Conservation (phyloP, 2,797 vertebrate genomes). For the Channa striata region DNA sequence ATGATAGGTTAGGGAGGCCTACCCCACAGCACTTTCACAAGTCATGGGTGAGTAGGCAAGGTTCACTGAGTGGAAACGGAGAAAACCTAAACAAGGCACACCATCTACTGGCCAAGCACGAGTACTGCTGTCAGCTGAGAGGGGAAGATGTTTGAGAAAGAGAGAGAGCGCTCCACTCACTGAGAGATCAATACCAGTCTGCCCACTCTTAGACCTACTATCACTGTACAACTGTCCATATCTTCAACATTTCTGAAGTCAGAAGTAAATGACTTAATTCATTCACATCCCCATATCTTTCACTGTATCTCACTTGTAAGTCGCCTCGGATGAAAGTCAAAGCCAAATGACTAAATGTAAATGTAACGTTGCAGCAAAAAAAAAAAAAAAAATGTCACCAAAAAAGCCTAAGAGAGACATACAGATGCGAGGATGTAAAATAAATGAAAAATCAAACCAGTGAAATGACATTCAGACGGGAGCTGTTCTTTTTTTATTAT, state of each 20-base stretch:
- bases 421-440: slow-evolving; percentile 39
- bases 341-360: too few relatives aligned
- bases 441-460: slow-evolving; percentile 54
- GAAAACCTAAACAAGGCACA: slow-evolving; percentile 78
- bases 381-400: slow-evolving; percentile 4
- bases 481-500: slow-evolving; percentile 76
- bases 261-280: slow-evolving; percentile 16
- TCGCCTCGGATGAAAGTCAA: too few relatives aligned
- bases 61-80: slow-evolving; percentile 57
- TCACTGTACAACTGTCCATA: slow-evolving; percentile 24
- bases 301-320: too few relatives aligned
- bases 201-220: slow-evolving; percentile 30
- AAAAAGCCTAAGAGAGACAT: slow-evolving; percentile 26
- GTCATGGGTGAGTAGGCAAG: slow-evolving; percentile 82
- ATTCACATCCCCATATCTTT: background rate
- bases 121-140: slow-evolving; percentile 64
- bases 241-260: slow-evolving; percentile 19
- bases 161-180: slow-evolving; percentile 15
- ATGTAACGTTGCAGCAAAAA: slow-evolving; percentile 21
- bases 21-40: slow-evolving; percentile 80
- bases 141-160: slow-evolving; percentile 22
- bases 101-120: slow-evolving; percentile 83
- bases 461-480: slow-evolving; percentile 53
- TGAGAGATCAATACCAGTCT: slow-evolving; percentile 43
- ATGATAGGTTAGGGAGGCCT: slow-evolving; percentile 81